Evolutionary conservation across 2,797 vertebrate species (phyloP), one percentile per base, ranked within the genome.

Genomic region (Echeneis naucrates): DNA sequence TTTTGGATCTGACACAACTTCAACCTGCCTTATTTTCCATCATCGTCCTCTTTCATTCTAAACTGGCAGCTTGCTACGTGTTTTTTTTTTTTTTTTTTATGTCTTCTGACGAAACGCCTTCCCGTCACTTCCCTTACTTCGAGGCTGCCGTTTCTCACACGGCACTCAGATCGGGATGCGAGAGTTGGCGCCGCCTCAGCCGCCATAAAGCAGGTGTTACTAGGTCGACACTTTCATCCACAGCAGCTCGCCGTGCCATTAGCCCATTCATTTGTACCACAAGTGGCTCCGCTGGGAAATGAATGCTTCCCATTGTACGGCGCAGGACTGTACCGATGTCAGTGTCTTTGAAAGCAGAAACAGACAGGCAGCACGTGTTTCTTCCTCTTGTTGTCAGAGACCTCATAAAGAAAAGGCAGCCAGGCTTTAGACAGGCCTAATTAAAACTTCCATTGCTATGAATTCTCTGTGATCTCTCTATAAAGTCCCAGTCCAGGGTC

Each of bases 391-490:
- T 80, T 84, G 87, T 90, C 85, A 73, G 70, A 70, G 68, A 56
- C 23, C 73, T 77, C 67, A 64, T 71, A 72, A 61, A 66, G 72
- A 77, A 72, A 32, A 84, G 78, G 68, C 83, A 50, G 52, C 8
- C 4, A 60, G 66, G 77, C 71, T 68, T 85, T 51, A 87, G 81
- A 89, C 80, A 37, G 64, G 68, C 67, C 82, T 84, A 87, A 92
- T 92, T 89, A 92, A 89, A 90, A 86, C 77, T 63, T 80, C 66
- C 86, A 72, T 51, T 72, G 80, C 72, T 60, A 27, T 67, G 69
- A 78, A 72, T 80, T 81, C 67, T 75, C 68, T 91, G 87, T 90
- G 85, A 85, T 89, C 78, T 70, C 61, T 69, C 21, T 12, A 17
- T 55, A 52, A 30, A 16, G 58, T 83, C 85, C 85, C 82, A 60